A percentile compares a stretch with the other conserved stretches of the same genome.
Evolutionary conservation across 2,888 invertebrate species (phyloP).

Genomic region (Fabriciana adippe): DNA sequence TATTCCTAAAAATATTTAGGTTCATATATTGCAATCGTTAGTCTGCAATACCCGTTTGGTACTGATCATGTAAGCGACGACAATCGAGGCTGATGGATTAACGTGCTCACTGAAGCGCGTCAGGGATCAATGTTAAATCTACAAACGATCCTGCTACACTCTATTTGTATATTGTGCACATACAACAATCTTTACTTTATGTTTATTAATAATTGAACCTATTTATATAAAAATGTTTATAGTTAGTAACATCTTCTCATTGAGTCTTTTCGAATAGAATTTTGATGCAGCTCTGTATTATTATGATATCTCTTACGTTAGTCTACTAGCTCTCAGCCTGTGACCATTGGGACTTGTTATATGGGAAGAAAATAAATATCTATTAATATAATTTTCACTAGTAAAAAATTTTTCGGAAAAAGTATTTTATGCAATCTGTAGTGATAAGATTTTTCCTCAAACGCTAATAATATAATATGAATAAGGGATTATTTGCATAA

Average conservation of each 20-base stretch:
- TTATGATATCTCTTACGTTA: no score
- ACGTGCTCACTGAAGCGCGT: slow-evolving; percentile 30
- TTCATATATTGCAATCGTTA: not conserved
- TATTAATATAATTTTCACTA: no score
- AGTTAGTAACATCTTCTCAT: not conserved
- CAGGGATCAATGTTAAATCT: slow-evolving; percentile 32
- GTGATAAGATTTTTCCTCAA: no score
- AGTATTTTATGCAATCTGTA: no score
- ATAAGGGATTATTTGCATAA: not conserved
- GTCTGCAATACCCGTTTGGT: not conserved
- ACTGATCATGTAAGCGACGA: slow-evolving; percentile 29
- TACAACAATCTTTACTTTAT: slow-evolving; percentile 11
- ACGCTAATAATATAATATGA: no score
- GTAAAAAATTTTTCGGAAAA: no score
- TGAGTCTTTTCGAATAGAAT: not conserved
- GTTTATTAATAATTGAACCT: slow-evolving; percentile 12
- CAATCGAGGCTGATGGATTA: slow-evolving; percentile 33
- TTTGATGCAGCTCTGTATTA: not conserved
- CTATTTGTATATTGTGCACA: slow-evolving; percentile 17
- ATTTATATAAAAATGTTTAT: not conserved
- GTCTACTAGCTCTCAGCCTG: no score
- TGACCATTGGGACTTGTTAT: no score
- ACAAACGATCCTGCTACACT: slow-evolving; percentile 25
- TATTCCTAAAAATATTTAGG: no score
- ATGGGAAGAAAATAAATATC: no score